Evolutionary conservation across 2,888 invertebrate genomes (phyloP), one percentile per base, ranked within the genome.

Genomic region (Brachylomia viminalis): DNA sequence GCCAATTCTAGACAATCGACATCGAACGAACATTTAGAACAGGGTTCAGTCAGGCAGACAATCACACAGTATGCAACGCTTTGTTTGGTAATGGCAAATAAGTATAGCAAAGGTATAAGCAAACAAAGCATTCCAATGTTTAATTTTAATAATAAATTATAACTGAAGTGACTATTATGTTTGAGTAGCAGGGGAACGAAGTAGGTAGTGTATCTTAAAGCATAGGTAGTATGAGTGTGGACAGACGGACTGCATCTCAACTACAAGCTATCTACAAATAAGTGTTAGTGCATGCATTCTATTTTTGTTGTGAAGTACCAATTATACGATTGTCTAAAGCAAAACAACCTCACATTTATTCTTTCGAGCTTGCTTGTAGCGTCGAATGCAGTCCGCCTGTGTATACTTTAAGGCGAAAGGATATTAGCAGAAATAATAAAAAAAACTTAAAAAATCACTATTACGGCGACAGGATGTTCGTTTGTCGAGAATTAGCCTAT

Each of bases 1-100:
- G 98, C 98, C 94, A 98, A 95, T 96, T 98, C 98, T 97, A 95
- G 95, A 96, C 96, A 96, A 96, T 92, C 96, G 95, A 96, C 95
- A 96, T 93, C 95, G 93, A 94, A 94, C 92, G 90, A 83, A 93
- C 93, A 92, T 95, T 95, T 93, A 94, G 92, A 94, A 93, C 84
- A 92, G 89, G 88, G 76, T 87, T 89, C 87, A 88, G 80, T 83
- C 76, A 84, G 84, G 75, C 82, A 89, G 88, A 89, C 88, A 87
- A 90, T 89, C 88, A 88, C 87, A 86, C 69, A 83, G 69, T 69
- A 81, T 87, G 88, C 79, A 89, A 90, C 82, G 77, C 79, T 87
- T 88, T 87, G 88, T 82, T 87, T 83, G 78, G n/a, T 80, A 59
- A 66, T 62, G 47, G 79, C 82, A 77, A 79, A 77, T 78, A 52